Base-by-base conservation (phyloP, 2,113 vertebrate species). In the Pygoscelis adeliae region DNA sequence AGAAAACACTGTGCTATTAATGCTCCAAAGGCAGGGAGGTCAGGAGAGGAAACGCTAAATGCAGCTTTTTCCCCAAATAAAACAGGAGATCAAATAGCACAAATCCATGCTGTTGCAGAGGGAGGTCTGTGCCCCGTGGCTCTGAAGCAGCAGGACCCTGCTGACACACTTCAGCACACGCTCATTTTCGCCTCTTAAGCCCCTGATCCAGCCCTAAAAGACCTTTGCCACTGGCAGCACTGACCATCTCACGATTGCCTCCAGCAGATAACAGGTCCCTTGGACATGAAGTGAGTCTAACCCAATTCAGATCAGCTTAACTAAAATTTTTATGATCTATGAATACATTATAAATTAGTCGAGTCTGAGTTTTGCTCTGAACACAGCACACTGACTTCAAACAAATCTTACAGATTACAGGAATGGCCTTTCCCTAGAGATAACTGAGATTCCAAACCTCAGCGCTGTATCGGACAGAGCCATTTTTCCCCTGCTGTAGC, bases 1-100 rank as follows among this genome's bases (percentile, higher is more conserved):
- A 89, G 86, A 92, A 95, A 97, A 88, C 29, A 59, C 38, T 36
- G 52, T 32, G 44, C 77, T 95, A 62, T 82, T 84, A 95, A 90
- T 6, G 63, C 34, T 92, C 77, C 69, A 66, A 81, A 94, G 61
- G 76, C 86, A 93, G 27, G 49, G 44, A 95, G 86, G 83, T 83
- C 86, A 76, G n/a, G 27, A 27, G 30, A 84, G 72, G 69, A 95
- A 72, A 84, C 32, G 32, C 8, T 38, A 71, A 93, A 81, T 47
- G 61, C 44, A 79, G 72, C 32, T 36, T 84, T 29, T 7, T 7
- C 53, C 58, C 38, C 47, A 90, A 73, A 78, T 72, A 78, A 81
- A 89, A 61, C 36, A 58, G 44, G 36, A 79, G 67, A 70, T 56
- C 66, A 50, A 92, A 94, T 11, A 76, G 56, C 79, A 86, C 11